Evolutionary conservation across 2,113 vertebrate species (phyloP).

Genomic region (Heterotis niloticus): DNA sequence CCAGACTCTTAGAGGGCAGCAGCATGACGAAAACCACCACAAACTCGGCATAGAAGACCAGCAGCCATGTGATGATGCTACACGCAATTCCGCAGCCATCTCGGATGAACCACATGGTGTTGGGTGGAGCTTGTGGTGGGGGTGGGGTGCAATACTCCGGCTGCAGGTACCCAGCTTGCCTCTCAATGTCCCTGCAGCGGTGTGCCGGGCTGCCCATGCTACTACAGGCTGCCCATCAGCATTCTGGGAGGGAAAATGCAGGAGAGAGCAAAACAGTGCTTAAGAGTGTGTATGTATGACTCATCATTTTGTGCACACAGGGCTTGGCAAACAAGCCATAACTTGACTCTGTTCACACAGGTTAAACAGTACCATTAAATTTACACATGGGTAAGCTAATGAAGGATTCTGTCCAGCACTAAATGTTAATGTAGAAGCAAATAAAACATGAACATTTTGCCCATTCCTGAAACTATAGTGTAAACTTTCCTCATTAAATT

Average conservation of each 20-base stretch:
- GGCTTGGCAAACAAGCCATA: no score
- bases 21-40: slow-evolving; percentile 96
- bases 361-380: no score
- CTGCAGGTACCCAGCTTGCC: slow-evolving; percentile 85
- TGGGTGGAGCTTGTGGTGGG: slow-evolving; percentile 59
- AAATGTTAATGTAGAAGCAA: no score
- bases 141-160: slow-evolving; percentile 89
- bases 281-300: background rate
- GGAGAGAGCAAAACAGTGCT: background rate
- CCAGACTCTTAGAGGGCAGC: slow-evolving; percentile 77
- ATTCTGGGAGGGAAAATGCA: slow-evolving; percentile 60
- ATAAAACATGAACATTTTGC: no score
- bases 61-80: slow-evolving; percentile 89
- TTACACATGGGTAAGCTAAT: no score
- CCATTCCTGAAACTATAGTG: no score
- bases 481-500: no score
- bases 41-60: slow-evolving; percentile 94
- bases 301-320: background rate
- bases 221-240: slow-evolving; percentile 69
- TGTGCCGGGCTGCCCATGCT: slow-evolving; percentile 82
- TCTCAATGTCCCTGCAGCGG: slow-evolving; percentile 91
- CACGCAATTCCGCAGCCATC: slow-evolving; percentile 94
- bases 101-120: slow-evolving; percentile 94
- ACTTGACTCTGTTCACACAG: background rate
- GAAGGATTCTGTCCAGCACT: no score